Percentiles rank a stretch among this genome's conserved stretches.
These are phyloP conservation scores for Astreopora myriophthalma DNA, from an alignment of 64 coral and sea anemone species.

Conservation along the genomic window DNA sequence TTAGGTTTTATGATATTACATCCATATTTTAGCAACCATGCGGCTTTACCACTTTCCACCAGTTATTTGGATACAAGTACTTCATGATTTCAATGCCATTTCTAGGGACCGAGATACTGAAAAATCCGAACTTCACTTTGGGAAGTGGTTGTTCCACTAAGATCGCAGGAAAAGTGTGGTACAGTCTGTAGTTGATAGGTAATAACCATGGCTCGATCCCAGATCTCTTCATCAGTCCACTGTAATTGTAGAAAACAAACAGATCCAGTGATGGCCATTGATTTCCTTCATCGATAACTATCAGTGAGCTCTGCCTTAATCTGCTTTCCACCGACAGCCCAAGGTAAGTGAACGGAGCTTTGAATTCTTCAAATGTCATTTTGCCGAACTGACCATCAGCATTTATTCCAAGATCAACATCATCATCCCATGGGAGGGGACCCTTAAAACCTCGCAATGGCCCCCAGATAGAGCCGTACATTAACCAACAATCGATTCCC, in stretches of 20 bases:
- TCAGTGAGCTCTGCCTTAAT: background rate
- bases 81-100: slow-evolving; percentile 79
- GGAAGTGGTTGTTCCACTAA: slow-evolving; percentile 67
- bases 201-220: slow-evolving; percentile 63
- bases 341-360: background rate
- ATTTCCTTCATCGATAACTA: background rate
- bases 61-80: slow-evolving; percentile 75
- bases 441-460: background rate
- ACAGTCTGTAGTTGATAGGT: slow-evolving; percentile 48
- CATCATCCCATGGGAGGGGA: slow-evolving; percentile 72
- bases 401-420: slow-evolving; percentile 55
- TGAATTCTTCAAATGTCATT: slow-evolving; percentile 21
- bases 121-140: slow-evolving; percentile 72
- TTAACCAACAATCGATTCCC: slow-evolving; percentile 60
- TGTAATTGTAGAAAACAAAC: slow-evolving; percentile 70
- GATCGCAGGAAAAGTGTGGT: slow-evolving; percentile 75
- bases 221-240: slow-evolving; percentile 68
- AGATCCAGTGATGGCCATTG: slow-evolving; percentile 35
- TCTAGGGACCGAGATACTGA: slow-evolving; percentile 68
- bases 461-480: slow-evolving; percentile 72
- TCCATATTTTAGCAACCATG: too few relatives aligned
- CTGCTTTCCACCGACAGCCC: slow-evolving; percentile 27
- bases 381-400: slow-evolving; percentile 26
- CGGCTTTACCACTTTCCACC: slow-evolving; percentile 76
- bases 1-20: too few relatives aligned